phyloP scores from a whole-genome alignment of 2,888 invertebrate genomes.

The Ashinkailepas kermadecensis region DNA sequence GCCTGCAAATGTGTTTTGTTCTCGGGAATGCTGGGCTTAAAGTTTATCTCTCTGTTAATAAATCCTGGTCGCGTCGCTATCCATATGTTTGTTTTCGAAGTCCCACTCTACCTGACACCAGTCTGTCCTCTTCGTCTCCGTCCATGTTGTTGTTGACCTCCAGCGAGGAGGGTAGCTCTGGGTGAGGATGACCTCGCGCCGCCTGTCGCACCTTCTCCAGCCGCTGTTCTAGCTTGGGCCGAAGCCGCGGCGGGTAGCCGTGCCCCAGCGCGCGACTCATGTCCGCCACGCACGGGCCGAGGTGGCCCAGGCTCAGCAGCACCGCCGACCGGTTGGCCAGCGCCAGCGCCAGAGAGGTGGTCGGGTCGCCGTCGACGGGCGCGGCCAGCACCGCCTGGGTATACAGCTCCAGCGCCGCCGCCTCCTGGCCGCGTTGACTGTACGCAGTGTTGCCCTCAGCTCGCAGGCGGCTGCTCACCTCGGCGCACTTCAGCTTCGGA shows the following conservation, averaged over 20 bases:
- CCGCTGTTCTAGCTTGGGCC: not conserved
- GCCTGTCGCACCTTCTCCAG: not conserved
- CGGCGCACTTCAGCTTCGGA: not conserved
- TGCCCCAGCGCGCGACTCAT: not conserved
- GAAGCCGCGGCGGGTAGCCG: constrained; percentile 7
- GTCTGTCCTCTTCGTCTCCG: not conserved
- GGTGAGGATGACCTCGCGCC: not conserved
- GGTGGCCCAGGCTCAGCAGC: not conserved
- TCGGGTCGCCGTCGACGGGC: not conserved
- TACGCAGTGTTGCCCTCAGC: not conserved
- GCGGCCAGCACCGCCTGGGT: not conserved
- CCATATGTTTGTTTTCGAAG: too few relatives aligned
- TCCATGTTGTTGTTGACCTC: not conserved
- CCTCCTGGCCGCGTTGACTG: not conserved
- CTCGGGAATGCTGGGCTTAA: too few relatives aligned
- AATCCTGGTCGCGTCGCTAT: too few relatives aligned
- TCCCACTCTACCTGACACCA: not conserved
- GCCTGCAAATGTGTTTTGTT: too few relatives aligned
- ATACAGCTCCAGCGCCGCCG: not conserved
- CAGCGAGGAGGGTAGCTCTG: not conserved
- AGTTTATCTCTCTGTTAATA: too few relatives aligned
- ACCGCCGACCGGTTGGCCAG: constrained; percentile 12
- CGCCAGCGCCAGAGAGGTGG: not conserved
- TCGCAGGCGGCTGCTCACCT: not conserved
- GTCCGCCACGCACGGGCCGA: constrained; percentile 6